Conservation (phyloP, 1,140 invertebrate species). For the Drosophila pectinifera region DNA sequence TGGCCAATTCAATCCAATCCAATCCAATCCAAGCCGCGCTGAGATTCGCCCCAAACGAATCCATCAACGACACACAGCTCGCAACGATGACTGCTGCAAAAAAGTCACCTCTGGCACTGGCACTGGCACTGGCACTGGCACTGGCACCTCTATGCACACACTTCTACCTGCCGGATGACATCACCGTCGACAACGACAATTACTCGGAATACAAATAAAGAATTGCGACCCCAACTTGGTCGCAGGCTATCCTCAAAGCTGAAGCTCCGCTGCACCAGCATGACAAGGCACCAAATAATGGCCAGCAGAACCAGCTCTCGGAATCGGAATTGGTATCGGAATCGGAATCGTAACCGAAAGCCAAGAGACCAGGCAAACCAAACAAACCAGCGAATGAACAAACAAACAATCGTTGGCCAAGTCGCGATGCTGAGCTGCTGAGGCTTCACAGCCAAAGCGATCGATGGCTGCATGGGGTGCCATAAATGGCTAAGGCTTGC, state of each 20-base stretch:
- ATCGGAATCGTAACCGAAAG: slow-evolving; percentile 16
- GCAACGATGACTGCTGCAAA: slow-evolving; percentile 40
- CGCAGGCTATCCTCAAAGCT: slow-evolving; percentile 37
- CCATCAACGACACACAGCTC: slow-evolving; percentile 69
- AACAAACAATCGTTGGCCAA: slow-evolving; percentile 24
- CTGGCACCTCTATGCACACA: slow-evolving; percentile 41
- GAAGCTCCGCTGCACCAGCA: slow-evolving; percentile 33
- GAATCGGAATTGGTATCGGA: slow-evolving; percentile 7
- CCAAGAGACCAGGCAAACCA: slow-evolving; percentile 12
- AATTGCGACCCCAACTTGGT: slow-evolving; percentile 69
- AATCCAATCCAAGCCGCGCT: slow-evolving; percentile 19
- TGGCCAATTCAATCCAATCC: slow-evolving; percentile 39
- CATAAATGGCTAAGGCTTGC: slow-evolving; percentile 50
- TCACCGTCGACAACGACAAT: slow-evolving; percentile 59
- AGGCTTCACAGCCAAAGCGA: slow-evolving; percentile 14
- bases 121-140: slow-evolving; percentile 7
- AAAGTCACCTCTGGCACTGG: slow-evolving; percentile 37
- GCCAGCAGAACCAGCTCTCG: slow-evolving; percentile 26
- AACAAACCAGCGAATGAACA: slow-evolving; percentile 2
- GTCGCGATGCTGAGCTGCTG: not conserved
- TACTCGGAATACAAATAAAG: slow-evolving; percentile 73
- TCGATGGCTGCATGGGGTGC: slow-evolving; percentile 49
- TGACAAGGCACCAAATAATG: slow-evolving; percentile 53
- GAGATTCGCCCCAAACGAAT: slow-evolving; percentile 55
- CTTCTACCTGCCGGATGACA: slow-evolving; percentile 66